Evolutionary conservation across 1,140 invertebrate genomes (phyloP).

Genomic region (Sipha flava): DNA sequence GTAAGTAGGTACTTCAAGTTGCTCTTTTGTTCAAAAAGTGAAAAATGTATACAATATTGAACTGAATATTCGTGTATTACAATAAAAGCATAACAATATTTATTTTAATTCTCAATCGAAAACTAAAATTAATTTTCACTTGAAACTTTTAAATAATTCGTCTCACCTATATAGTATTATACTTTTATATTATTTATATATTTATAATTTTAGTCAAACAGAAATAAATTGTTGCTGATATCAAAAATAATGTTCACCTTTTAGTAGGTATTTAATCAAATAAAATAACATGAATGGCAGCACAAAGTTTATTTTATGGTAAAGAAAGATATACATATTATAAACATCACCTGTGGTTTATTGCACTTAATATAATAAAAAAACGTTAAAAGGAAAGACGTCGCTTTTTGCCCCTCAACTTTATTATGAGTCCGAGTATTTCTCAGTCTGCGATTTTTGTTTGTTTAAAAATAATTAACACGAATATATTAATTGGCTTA

Average conservation of each 20-base stretch:
- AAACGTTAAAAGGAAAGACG: neutral
- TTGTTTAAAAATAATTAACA: neutral
- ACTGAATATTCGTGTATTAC: too few species aligned
- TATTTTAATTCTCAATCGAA: too few species aligned
- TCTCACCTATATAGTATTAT: too few species aligned
- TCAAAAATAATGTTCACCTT: neutral
- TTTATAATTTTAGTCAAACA: too few species aligned
- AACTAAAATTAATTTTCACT: too few species aligned
- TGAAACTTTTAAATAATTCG: too few species aligned
- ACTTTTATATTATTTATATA: too few species aligned
- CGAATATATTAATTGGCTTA: neutral
- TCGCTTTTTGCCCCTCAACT: neutral
- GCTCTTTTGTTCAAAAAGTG: too few species aligned
- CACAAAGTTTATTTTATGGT: neutral
- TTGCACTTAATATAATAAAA: conserved; percentile 4
- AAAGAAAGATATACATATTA: conserved; percentile 10
- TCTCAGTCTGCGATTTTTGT: neutral
- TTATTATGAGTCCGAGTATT: neutral
- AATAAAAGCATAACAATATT: too few species aligned
- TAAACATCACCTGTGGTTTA: conserved; percentile 9
- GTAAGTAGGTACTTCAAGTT: too few species aligned
- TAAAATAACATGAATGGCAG: neutral
- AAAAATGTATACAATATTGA: too few species aligned
- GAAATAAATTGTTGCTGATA: too few species aligned
- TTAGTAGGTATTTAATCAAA: conserved; percentile 12